Evolutionary conservation across 2,888 invertebrate species (phyloP).

Genomic region (Venusia cambrica): DNA sequence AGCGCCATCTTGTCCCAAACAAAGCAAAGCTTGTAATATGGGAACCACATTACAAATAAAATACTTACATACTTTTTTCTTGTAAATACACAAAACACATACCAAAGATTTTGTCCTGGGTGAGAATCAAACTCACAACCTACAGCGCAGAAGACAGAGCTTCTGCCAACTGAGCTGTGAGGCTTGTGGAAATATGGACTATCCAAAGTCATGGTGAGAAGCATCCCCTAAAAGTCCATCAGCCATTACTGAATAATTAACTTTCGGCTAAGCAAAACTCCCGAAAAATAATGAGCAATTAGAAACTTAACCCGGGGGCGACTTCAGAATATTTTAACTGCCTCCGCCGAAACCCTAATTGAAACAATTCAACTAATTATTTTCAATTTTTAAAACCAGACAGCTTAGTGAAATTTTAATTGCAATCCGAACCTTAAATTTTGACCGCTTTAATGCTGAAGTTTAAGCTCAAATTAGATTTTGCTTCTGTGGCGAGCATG

Average conservation of each 20-base stretch:
- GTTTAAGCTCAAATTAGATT: slow-evolving; percentile 11
- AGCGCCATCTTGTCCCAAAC: too few relatives aligned
- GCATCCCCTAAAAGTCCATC: too few relatives aligned
- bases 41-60: too few relatives aligned
- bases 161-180: too few relatives aligned
- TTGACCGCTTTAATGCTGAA: slow-evolving; percentile 9
- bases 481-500: not conserved
- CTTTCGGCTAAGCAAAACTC: not conserved
- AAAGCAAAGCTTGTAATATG: too few relatives aligned
- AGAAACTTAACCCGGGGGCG: slow-evolving; percentile 4
- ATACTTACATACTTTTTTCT: too few relatives aligned
- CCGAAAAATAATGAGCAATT: slow-evolving; percentile 13
- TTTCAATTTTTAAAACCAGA: slow-evolving; percentile 9
- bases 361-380: slow-evolving; percentile 11
- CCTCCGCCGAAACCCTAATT: slow-evolving; percentile 9
- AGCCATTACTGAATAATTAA: slow-evolving; percentile 1
- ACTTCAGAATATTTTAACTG: slow-evolving; percentile 8
- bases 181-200: too few relatives aligned
- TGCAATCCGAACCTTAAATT: slow-evolving; percentile 12
- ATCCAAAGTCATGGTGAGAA: too few relatives aligned
- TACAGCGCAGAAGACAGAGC: too few relatives aligned
- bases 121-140: too few relatives aligned
- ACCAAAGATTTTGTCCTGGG: too few relatives aligned
- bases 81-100: too few relatives aligned
- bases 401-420: slow-evolving; percentile 16